Conservation (phyloP, 2,113 vertebrate genomes). For the Dromaius novaehollandiae region DNA sequence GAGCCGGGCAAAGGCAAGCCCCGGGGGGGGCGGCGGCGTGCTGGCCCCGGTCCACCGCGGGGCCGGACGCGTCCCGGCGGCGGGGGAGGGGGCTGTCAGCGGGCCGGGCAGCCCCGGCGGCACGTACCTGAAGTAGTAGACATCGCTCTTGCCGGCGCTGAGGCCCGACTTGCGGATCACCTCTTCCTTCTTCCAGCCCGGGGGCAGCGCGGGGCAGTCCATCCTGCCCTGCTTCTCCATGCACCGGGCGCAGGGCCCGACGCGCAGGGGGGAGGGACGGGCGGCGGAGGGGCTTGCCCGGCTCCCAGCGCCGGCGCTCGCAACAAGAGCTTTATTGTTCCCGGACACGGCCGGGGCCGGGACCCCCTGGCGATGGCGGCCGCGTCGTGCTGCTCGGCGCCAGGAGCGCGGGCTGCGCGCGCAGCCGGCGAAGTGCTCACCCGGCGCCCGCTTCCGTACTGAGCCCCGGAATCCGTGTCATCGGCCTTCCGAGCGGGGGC, state of each 20-base stretch:
- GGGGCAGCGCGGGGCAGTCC: conserved; percentile 84
- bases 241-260: not conserved
- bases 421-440: not conserved
- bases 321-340: not conserved
- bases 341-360: not conserved
- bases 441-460: conserved; percentile 35
- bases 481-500: not conserved
- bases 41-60: not conserved
- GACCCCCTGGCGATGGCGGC: not conserved
- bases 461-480: conserved; percentile 18
- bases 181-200: conserved; percentile 89
- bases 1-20: not conserved
- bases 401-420: not conserved
- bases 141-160: conserved; percentile 88
- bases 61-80: not conserved
- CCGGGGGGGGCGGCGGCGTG: too few relatives aligned
- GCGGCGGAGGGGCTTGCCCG: conserved; percentile 18
- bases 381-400: not conserved
- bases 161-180: conserved; percentile 89
- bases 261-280: not conserved
- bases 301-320: conserved; percentile 40
- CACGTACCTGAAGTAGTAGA: conserved; percentile 87
- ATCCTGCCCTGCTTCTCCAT: conserved; percentile 84
- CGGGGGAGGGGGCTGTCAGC: not conserved
- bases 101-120: not conserved